These are phyloP conservation scores for Ceraclea dissimilis DNA, from an alignment of 2,888 invertebrate genomes.

Conservation along the genomic window DNA sequence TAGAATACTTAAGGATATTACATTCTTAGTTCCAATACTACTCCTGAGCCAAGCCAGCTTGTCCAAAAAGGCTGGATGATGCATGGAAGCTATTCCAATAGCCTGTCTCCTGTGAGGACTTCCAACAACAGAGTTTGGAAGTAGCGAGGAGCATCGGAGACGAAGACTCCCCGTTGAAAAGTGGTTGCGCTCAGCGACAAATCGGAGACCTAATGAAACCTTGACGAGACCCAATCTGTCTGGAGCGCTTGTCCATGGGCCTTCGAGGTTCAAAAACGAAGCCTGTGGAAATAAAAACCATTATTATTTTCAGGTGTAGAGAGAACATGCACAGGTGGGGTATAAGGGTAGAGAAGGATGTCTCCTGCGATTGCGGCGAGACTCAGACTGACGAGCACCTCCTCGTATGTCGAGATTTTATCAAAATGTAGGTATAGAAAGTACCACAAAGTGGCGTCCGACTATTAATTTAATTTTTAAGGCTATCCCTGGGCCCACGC, in stretches of 20 bases:
- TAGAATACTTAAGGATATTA: no score
- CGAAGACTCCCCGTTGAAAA: constrained; percentile 11
- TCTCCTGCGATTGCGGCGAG: no score
- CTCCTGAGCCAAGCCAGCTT: constrained; percentile 23
- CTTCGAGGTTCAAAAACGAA: constrained; percentile 13
- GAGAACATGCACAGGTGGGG: no score
- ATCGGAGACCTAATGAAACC: constrained; percentile 8
- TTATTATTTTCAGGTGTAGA: no score
- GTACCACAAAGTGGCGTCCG: no score
- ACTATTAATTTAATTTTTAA: no score
- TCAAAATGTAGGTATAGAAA: no score
- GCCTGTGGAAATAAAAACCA: constrained; percentile 5
- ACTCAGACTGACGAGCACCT: no score
- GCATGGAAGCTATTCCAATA: constrained; percentile 2
- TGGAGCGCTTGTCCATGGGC: constrained; percentile 11
- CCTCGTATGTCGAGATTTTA: no score
- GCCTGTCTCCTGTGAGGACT: constrained; percentile 13
- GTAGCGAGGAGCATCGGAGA: constrained; percentile 9
- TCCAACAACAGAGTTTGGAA: constrained; percentile 10
- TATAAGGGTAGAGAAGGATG: no score
- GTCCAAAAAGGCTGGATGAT: constrained; percentile 16
- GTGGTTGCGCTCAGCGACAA: constrained; percentile 10
- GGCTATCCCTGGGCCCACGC: no score
- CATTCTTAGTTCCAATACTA: neutral
- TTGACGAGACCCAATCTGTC: constrained; percentile 10